Evolutionary conservation across 2,797 vertebrate genomes (phyloP).

Genomic region (Hydrophis major): DNA sequence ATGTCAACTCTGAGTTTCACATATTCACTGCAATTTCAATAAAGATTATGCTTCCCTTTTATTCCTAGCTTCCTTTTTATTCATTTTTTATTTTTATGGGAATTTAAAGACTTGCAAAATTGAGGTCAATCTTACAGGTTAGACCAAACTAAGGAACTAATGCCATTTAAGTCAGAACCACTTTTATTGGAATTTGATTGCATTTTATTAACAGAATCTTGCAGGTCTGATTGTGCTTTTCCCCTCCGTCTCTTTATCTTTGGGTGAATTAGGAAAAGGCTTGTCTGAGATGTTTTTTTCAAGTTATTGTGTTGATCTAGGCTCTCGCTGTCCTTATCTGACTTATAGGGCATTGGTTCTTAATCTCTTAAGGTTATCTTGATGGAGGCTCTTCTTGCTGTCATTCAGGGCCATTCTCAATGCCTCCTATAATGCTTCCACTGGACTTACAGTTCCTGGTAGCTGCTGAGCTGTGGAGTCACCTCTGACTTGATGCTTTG

Average conservation of each 20-base stretch:
- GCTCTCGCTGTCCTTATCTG: background rate
- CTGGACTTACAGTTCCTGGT: background rate
- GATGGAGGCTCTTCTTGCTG: background rate
- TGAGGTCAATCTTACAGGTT: background rate
- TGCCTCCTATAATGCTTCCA: background rate
- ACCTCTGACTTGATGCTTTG: background rate
- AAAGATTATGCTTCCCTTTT: background rate
- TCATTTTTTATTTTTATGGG: background rate
- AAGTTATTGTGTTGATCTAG: background rate
- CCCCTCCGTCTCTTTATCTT: background rate
- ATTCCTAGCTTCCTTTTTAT: background rate
- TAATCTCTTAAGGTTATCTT: background rate
- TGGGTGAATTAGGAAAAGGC: background rate
- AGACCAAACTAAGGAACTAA: background rate
- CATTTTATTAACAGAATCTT: background rate
- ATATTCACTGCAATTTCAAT: background rate
- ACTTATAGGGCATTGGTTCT: background rate
- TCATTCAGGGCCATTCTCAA: background rate
- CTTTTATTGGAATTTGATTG: background rate
- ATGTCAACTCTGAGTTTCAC: background rate
- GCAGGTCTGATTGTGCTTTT: background rate
- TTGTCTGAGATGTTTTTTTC: background rate
- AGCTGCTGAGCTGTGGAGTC: background rate
- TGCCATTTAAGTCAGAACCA: background rate
- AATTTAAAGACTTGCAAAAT: background rate